Evolutionary conservation across 2,113 vertebrate genomes (phyloP).

Genomic region (Eolophus roseicapilla): DNA sequence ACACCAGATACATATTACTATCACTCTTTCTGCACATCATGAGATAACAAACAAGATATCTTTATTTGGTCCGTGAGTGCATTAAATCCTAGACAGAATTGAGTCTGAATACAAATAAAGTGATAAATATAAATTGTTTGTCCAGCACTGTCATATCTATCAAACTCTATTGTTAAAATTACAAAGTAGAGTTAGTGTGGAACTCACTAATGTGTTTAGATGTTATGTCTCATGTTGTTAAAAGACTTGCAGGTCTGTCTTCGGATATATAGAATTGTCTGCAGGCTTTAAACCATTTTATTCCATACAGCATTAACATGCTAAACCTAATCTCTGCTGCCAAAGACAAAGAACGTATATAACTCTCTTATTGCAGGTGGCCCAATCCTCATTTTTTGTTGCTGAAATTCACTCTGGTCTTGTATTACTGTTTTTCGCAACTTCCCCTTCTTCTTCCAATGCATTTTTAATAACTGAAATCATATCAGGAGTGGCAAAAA

Average conservation of each 20-base stretch:
- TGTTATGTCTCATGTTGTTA: slow-evolving; percentile 11
- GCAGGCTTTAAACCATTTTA: slow-evolving; percentile 34
- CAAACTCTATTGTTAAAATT: slow-evolving; percentile 54
- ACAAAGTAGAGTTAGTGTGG: slow-evolving; percentile 10
- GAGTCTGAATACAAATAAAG: slow-evolving; percentile 61
- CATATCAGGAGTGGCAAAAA: background rate
- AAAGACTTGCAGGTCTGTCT: background rate
- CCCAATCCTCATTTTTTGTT: slow-evolving; percentile 32
- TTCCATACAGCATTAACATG: slow-evolving; percentile 56
- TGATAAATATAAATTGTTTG: slow-evolving; percentile 53
- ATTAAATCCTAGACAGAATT: slow-evolving; percentile 48
- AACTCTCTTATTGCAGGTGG: slow-evolving; percentile 32
- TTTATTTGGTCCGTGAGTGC: slow-evolving; percentile 56
- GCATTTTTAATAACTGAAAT: slow-evolving; percentile 61
- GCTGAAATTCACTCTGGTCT: slow-evolving; percentile 32
- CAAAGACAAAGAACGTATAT: background rate
- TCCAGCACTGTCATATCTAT: slow-evolving; percentile 11
- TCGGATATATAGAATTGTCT: slow-evolving; percentile 9
- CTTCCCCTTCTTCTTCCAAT: slow-evolving; percentile 18
- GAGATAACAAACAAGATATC: slow-evolving; percentile 52
- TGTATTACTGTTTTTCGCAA: slow-evolving; percentile 42
- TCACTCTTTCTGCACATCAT: slow-evolving; percentile 24
- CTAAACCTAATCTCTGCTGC: slow-evolving; percentile 48
- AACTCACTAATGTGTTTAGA: slow-evolving; percentile 21
- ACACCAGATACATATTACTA: background rate